Evolutionary conservation across 2,888 invertebrate genomes (phyloP).

Genomic region (Ophion costatus): DNA sequence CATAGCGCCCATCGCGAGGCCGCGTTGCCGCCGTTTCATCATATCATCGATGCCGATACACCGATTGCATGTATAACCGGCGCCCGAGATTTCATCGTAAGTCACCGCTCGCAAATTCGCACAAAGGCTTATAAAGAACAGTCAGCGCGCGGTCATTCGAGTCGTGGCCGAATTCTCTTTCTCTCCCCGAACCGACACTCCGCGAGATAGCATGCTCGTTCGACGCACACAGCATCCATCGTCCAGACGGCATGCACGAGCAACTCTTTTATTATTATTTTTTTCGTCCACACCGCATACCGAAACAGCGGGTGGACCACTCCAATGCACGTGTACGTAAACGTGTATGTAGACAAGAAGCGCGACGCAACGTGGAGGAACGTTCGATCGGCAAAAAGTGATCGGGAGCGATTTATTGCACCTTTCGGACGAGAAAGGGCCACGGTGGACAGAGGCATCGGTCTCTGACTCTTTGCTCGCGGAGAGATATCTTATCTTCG

Average conservation of each 20-base stretch:
- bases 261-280: constrained; percentile 10
- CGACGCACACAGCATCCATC: constrained; percentile 29
- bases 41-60: too few species aligned
- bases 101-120: constrained; percentile 26
- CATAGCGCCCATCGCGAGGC: too few species aligned
- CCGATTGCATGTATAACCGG: too few species aligned
- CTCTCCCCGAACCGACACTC: constrained; percentile 27
- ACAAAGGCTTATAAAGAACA: constrained; percentile 63
- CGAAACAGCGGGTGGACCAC: constrained; percentile 28
- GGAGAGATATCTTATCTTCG: constrained; percentile 81
- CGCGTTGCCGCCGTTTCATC: too few species aligned
- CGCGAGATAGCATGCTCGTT: constrained; percentile 22
- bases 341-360: constrained; percentile 21
- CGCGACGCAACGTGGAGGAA: constrained; percentile 61
- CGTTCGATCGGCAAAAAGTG: constrained; percentile 80
- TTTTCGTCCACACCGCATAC: constrained; percentile 39
- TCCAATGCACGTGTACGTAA: not conserved
- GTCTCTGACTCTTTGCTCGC: constrained; percentile 71
- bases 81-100: not conserved
- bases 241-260: constrained; percentile 47
- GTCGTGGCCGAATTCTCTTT: constrained; percentile 50
- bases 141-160: constrained; percentile 48
- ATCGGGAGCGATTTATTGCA: constrained; percentile 82
- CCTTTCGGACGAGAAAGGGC: constrained; percentile 75
- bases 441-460: constrained; percentile 80